Evolutionary conservation across 2,113 vertebrate genomes (phyloP).

Genomic region (Onychostoma macrolepis): DNA sequence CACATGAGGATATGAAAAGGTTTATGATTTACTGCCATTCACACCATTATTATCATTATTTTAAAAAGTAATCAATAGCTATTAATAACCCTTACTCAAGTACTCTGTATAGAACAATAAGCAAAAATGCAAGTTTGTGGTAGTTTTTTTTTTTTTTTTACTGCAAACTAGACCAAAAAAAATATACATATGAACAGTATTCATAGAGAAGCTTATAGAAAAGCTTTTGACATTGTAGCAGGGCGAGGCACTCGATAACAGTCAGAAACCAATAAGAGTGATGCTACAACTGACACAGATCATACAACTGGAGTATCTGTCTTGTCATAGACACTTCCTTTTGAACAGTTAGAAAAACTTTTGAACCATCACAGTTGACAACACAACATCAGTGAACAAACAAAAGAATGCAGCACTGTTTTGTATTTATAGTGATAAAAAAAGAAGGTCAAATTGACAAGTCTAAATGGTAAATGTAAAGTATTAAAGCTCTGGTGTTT

Average conservation of each 20-base stretch:
- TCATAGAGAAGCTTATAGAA: not conserved
- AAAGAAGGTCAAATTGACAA: not conserved
- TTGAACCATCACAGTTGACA: not conserved
- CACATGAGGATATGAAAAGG: not conserved
- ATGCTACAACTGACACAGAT: not conserved
- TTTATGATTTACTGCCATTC: not conserved
- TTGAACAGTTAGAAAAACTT: not conserved
- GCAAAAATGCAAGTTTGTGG: not conserved
- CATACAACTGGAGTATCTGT: not conserved
- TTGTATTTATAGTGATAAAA: not conserved
- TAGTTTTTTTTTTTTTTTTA: slow-evolving; percentile 5
- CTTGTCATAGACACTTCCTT: not conserved
- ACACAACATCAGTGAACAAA: slow-evolving; percentile 5
- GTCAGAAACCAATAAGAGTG: not conserved
- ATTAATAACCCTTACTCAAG: not conserved
- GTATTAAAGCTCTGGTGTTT: not conserved
- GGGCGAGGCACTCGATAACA: slow-evolving; percentile 12
- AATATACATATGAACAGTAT: slow-evolving; percentile 17
- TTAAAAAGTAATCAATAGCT: not conserved
- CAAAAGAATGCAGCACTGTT: not conserved
- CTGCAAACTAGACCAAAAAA: not conserved
- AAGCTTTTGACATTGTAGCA: slow-evolving; percentile 25
- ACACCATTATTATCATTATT: not conserved
- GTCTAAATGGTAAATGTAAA: not conserved
- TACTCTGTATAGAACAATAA: not conserved